These are phyloP conservation scores for Lissocephala sabroskyi DNA, from an alignment of 2,888 invertebrate genomes.

Conservation along the genomic window DNA sequence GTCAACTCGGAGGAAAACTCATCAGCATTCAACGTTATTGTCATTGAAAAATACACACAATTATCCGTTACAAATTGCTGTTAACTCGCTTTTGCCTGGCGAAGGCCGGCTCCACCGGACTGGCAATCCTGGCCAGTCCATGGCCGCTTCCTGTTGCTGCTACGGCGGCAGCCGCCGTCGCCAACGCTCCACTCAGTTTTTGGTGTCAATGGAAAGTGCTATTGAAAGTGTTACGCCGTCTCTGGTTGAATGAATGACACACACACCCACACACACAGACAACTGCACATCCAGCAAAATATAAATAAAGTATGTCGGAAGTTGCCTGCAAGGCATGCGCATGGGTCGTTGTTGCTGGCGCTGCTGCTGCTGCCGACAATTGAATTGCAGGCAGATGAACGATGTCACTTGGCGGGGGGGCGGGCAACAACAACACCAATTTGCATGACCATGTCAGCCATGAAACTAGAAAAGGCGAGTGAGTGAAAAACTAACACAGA, in stretches of 20 bases:
- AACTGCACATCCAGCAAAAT: constrained; percentile 29
- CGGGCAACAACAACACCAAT: not conserved
- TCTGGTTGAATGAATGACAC: constrained; percentile 13
- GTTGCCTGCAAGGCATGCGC: constrained; percentile 52
- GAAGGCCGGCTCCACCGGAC: constrained; percentile 2
- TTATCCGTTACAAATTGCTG: constrained; percentile 62
- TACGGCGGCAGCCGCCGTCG: constrained; percentile 12
- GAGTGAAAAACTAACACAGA: too few relatives aligned
- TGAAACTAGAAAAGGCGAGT: too few relatives aligned
- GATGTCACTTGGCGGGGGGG: constrained; percentile 1
- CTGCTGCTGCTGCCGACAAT: constrained; percentile 34
- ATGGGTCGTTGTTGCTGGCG: constrained; percentile 43
- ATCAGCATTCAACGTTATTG: constrained; percentile 61
- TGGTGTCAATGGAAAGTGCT: constrained; percentile 55
- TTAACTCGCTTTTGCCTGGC: constrained; percentile 37
- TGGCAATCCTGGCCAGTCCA: not conserved
- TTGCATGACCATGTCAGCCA: too few relatives aligned
- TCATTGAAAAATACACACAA: constrained; percentile 63
- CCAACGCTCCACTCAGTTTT: constrained; percentile 23
- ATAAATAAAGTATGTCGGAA: constrained; percentile 52
- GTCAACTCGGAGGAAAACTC: constrained; percentile 42
- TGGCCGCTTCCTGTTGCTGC: constrained; percentile 24
- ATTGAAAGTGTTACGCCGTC: constrained; percentile 38
- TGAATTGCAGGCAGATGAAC: constrained; percentile 37
- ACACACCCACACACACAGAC: constrained; percentile 21